These are phyloP conservation scores for Drosophila aldrichi DNA, from an alignment of 2,888 invertebrate genomes.

Conservation along the genomic window DNA sequence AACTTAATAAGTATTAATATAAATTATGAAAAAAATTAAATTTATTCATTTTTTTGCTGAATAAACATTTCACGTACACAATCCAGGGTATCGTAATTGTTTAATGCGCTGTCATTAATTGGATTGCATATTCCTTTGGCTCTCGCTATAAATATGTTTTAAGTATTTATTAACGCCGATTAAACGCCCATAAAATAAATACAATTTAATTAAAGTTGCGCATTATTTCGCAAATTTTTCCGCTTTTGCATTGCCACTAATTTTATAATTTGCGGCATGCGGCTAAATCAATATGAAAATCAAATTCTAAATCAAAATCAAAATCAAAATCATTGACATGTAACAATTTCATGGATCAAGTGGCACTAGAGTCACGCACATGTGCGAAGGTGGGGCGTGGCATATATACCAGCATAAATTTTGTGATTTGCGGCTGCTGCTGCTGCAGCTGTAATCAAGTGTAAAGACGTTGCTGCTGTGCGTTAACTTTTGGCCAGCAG, in stretches of 20 bases:
- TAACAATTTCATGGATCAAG: slow-evolving; percentile 72
- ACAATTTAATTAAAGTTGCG: slow-evolving; percentile 26
- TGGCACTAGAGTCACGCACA: slow-evolving; percentile 24
- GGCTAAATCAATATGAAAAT: slow-evolving; percentile 25
- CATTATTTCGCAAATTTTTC: not conserved
- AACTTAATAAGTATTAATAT: not conserved
- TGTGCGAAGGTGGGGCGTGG: slow-evolving; percentile 13
- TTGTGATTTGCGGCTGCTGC: slow-evolving; percentile 34
- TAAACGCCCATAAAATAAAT: slow-evolving; percentile 14
- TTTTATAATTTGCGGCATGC: slow-evolving; percentile 30
- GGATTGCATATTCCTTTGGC: not conserved
- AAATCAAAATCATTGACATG: slow-evolving; percentile 69
- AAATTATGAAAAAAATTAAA: not conserved
- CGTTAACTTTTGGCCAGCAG: slow-evolving; percentile 57
- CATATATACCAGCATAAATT: slow-evolving; percentile 3
- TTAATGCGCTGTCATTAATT: slow-evolving; percentile 27
- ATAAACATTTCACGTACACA: not conserved
- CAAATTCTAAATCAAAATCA: slow-evolving; percentile 28
- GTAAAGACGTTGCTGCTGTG: slow-evolving; percentile 61
- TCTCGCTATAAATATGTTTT: not conserved
- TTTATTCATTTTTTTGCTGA: not conserved
- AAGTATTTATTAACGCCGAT: slow-evolving; percentile 13
- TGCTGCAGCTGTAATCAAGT: slow-evolving; percentile 50
- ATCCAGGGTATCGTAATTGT: not conserved
- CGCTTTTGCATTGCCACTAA: slow-evolving; percentile 30